Percentiles rank a stretch among this genome's conserved stretches.
Evolutionary conservation across 1,140 invertebrate species (phyloP).

Genomic region (Monomorium pharaonis): DNA sequence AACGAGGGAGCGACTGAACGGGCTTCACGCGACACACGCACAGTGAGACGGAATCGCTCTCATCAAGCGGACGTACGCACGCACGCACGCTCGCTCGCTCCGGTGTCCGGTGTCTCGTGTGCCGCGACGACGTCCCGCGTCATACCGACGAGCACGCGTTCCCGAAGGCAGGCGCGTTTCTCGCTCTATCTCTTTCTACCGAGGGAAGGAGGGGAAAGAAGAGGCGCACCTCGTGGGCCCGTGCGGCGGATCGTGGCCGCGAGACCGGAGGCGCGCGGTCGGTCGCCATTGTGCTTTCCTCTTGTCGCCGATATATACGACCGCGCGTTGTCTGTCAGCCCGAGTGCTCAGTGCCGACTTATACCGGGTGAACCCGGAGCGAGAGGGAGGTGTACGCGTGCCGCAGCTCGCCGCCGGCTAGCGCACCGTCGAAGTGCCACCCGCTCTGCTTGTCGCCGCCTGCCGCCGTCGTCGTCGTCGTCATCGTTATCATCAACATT

Average conservation of each 20-base stretch:
- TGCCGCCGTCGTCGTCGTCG: not conserved
- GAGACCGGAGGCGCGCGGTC: slow-evolving; percentile 65
- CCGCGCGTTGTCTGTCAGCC: slow-evolving; percentile 62
- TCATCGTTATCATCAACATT: not conserved
- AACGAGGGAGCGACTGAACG: slow-evolving; percentile 57
- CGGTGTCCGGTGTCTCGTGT: not conserved
- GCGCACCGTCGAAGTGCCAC: not conserved
- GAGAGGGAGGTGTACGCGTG: not conserved
- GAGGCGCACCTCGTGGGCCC: slow-evolving; percentile 41
- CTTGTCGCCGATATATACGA: slow-evolving; percentile 57
- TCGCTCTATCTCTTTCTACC: not conserved
- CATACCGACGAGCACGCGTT: not conserved
- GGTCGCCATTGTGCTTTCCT: slow-evolving; percentile 74
- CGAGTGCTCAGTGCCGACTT: slow-evolving; percentile 43
- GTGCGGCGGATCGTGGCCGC: slow-evolving; percentile 51
- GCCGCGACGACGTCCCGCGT: not conserved
- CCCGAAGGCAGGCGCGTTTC: not conserved
- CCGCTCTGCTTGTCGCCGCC: not conserved
- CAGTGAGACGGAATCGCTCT: not conserved
- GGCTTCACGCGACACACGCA: slow-evolving; percentile 47
- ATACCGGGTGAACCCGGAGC: slow-evolving; percentile 45
- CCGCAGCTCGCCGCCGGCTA: slow-evolving; percentile 22
- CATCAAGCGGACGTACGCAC: not conserved
- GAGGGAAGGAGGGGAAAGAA: not conserved
- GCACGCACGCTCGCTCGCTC: not conserved